Percentiles rank a stretch among this genome's conserved stretches.
phyloP scores from a whole-genome alignment of 2,797 vertebrate species.

The Muscicapa striata region DNA sequence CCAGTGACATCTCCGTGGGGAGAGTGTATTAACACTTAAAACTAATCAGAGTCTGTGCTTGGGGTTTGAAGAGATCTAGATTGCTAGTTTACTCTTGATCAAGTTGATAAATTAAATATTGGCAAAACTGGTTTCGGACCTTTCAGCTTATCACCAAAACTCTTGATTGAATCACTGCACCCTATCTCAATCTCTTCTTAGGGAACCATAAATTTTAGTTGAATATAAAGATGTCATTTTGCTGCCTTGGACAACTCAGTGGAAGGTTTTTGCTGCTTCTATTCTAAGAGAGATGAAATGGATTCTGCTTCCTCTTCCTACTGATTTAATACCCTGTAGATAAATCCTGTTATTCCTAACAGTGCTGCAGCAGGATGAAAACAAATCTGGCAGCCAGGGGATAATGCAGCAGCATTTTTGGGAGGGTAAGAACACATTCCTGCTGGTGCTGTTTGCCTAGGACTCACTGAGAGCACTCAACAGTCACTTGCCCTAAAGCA shows the following conservation, averaged over 20 bases:
- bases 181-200: neutral
- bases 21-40: constrained; percentile 26
- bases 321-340: neutral
- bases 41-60: neutral
- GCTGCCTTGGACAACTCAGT: neutral
- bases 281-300: neutral
- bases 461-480: neutral
- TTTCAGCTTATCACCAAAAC: neutral
- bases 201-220: neutral
- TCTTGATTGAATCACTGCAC: neutral
- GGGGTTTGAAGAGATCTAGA: constrained; percentile 64
- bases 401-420: neutral
- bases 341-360: neutral
- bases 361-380: neutral
- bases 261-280: constrained; percentile 13
- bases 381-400: neutral
- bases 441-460: neutral
- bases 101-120: neutral
- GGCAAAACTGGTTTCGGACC: neutral
- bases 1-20: neutral
- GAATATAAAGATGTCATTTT: neutral
- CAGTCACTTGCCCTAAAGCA: neutral
- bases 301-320: neutral
- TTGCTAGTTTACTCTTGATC: constrained; percentile 69
- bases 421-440: neutral